Percentiles rank a stretch among this genome's conserved stretches.
These are phyloP conservation scores for Apis dorsata DNA, from an alignment of 1,140 invertebrate species.

Conservation along the genomic window DNA sequence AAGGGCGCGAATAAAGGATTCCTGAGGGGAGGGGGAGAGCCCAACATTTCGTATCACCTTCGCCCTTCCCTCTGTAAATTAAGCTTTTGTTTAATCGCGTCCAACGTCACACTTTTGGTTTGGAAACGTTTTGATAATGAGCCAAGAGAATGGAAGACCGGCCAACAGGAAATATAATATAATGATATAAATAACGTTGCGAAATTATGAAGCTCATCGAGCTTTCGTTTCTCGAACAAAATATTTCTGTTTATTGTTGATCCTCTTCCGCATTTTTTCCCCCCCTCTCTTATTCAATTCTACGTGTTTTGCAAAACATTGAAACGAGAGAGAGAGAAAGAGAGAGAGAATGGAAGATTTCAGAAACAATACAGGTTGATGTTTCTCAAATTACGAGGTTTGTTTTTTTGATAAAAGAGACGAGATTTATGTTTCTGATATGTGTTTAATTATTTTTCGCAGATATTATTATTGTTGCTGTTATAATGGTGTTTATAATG, in stretches of 20 bases:
- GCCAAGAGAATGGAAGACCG: conserved; percentile 4
- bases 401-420: background rate
- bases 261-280: background rate
- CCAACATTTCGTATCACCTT: conserved; percentile 50
- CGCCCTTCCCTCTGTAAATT: conserved; percentile 44
- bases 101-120: conserved; percentile 38
- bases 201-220: conserved; percentile 21
- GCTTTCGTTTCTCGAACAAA: background rate
- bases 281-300: background rate
- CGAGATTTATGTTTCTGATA: background rate
- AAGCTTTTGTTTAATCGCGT: conserved; percentile 66
- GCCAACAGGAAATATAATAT: conserved; percentile 43
- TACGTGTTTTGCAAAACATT: background rate
- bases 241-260: background rate
- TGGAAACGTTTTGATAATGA: conserved; percentile 37
- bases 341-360: background rate
- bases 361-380: background rate
- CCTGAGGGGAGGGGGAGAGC: conserved; percentile 15
- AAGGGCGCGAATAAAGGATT: conserved; percentile 58
- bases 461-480: too few relatives aligned
- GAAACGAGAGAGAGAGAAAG: too few relatives aligned
- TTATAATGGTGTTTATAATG: too few relatives aligned
- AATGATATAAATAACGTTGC: conserved; percentile 18
- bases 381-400: background rate
- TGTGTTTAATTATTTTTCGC: too few relatives aligned